A percentile compares a stretch with the other conserved stretches of the same genome.
Evolutionary conservation across 2,797 vertebrate species (phyloP).

Genomic region (Furcifer pardalis): DNA sequence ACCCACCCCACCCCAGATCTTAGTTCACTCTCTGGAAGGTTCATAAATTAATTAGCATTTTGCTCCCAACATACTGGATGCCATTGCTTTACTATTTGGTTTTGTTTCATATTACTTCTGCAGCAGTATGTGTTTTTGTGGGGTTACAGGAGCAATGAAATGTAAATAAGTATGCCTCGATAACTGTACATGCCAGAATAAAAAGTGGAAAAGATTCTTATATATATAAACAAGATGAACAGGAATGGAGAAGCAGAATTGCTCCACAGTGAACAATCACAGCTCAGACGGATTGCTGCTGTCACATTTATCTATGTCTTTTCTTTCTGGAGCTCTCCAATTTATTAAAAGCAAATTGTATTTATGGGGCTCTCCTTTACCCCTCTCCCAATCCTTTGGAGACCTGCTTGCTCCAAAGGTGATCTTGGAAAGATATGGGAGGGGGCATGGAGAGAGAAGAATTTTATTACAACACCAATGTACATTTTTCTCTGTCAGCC

Average conservation of each 20-base stretch:
- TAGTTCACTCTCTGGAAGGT: no score
- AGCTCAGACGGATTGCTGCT: background rate
- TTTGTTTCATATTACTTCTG: no score
- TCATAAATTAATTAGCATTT: no score
- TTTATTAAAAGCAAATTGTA: background rate
- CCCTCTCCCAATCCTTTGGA: background rate
- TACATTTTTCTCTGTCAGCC: conserved; percentile 23
- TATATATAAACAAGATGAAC: no score
- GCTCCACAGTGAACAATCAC: background rate
- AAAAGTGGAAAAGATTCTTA: background rate
- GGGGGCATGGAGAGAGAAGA: background rate
- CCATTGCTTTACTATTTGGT: background rate
- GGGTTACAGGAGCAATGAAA: background rate
- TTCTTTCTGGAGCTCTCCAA: background rate
- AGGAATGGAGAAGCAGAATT: background rate
- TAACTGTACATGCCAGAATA: background rate
- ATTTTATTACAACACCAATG: background rate
- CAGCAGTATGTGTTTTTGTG: background rate
- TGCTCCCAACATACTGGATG: no score
- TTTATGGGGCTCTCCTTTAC: background rate
- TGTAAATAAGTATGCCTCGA: background rate
- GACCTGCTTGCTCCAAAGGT: background rate
- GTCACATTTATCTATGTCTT: background rate
- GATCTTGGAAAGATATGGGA: background rate
- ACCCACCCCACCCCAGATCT: no score